Conservation (phyloP, 2,888 invertebrate genomes). For the Pheosia tremula region DNA sequence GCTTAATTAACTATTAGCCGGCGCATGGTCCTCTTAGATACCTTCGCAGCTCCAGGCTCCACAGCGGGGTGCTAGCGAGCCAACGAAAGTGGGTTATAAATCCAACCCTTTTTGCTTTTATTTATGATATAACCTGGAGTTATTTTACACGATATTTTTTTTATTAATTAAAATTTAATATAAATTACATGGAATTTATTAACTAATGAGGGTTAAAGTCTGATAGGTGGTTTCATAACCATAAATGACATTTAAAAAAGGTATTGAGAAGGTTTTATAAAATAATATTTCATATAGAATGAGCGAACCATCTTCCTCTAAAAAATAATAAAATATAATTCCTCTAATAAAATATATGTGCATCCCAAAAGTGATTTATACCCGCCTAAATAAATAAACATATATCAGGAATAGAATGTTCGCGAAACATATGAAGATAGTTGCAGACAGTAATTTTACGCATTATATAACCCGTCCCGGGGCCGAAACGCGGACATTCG, state of each 20-base stretch:
- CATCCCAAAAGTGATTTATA: slow-evolving; percentile 41
- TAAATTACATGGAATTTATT: background rate
- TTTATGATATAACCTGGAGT: background rate
- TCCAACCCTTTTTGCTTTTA: slow-evolving; percentile 16
- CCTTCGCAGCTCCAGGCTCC: slow-evolving; percentile 26
- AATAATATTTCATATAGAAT: slow-evolving; percentile 24
- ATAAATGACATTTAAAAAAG: no score
- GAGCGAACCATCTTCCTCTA: slow-evolving; percentile 20
- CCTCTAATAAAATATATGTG: slow-evolving; percentile 19
- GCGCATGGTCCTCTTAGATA: slow-evolving; percentile 29
- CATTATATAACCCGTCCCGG: slow-evolving; percentile 77
- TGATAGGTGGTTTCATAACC: no score
- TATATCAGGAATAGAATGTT: slow-evolving; percentile 43
- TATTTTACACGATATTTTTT: background rate
- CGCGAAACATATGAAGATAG: slow-evolving; percentile 66
- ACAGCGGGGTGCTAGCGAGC: slow-evolving; percentile 23
- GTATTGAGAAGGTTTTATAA: no score
- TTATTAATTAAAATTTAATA: background rate
- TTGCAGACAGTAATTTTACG: slow-evolving; percentile 79
- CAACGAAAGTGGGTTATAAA: slow-evolving; percentile 28
- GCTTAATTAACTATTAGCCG: slow-evolving; percentile 32
- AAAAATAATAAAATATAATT: slow-evolving; percentile 14
- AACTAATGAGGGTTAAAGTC: no score
- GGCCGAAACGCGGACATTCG: slow-evolving; percentile 69
- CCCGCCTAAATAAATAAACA: slow-evolving; percentile 47